These are phyloP conservation scores for Sebastes diaconus DNA, from an alignment of 2,797 vertebrate species.

Conservation along the genomic window DNA sequence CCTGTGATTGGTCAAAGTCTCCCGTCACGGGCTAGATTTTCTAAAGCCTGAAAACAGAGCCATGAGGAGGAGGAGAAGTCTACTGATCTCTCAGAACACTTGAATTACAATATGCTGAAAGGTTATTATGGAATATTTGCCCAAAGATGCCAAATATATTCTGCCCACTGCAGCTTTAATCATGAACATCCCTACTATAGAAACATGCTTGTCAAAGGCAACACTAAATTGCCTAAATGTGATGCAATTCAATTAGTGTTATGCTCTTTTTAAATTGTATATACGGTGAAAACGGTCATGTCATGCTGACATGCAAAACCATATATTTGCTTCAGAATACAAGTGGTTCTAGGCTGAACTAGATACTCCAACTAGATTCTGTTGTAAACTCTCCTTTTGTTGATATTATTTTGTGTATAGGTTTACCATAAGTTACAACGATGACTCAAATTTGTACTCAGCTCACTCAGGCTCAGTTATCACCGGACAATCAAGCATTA, in stretches of 20 bases:
- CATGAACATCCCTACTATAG: not conserved
- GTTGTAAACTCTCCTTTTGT: not conserved
- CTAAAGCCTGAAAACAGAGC: too few species aligned
- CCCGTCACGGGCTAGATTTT: too few species aligned
- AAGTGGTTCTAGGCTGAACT: not conserved
- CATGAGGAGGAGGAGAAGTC: too few species aligned
- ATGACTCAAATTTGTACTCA: not conserved
- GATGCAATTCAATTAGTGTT: not conserved
- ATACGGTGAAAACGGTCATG: not conserved
- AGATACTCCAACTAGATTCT: not conserved
- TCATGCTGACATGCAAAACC: not conserved
- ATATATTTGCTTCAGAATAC: not conserved
- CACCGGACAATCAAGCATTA: not conserved
- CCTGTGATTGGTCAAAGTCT: too few species aligned
- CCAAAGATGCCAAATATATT: too few species aligned
- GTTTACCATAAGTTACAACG: not conserved
- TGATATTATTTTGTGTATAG: not conserved
- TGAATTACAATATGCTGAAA: too few species aligned
- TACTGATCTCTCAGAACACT: too few species aligned
- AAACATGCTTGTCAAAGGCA: not conserved
- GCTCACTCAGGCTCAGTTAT: not conserved
- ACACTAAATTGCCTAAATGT: not conserved
- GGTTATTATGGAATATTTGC: too few species aligned
- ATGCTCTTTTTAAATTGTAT: not conserved
- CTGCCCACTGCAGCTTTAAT: too few species aligned